Percentiles rank a stretch among this genome's conserved stretches.
These are phyloP conservation scores for Xiphorhynchus elegans DNA, from an alignment of 2,113 vertebrate genomes.

Conservation along the genomic window DNA sequence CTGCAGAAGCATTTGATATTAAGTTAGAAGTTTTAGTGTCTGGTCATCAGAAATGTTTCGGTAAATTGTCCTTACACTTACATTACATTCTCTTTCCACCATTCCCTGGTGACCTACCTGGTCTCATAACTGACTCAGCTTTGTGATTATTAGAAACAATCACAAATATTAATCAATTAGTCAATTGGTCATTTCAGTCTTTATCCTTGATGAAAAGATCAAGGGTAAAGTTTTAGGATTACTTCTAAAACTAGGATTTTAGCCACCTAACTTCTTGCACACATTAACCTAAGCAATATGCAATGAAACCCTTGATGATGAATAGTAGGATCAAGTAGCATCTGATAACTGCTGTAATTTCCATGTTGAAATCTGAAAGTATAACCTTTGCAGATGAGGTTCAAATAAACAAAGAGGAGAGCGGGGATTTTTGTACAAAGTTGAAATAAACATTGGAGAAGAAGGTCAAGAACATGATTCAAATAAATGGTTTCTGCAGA, in stretches of 20 bases:
- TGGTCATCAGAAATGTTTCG: not conserved
- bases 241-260: not conserved
- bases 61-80: not conserved
- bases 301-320: not conserved
- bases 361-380: not conserved
- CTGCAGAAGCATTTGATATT: not conserved
- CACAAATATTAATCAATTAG: not conserved
- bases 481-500: not conserved
- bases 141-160: not conserved
- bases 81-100: not conserved
- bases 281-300: not conserved
- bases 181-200: not conserved
- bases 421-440: not conserved
- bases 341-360: not conserved
- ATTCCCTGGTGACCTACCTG: not conserved
- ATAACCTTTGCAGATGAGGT: not conserved
- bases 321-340: not conserved
- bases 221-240: not conserved
- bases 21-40: not conserved
- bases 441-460: not conserved
- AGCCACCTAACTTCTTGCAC: not conserved
- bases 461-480: not conserved
- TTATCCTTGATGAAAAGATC: not conserved
- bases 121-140: not conserved
- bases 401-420: not conserved